Conservation (phyloP, 2,888 invertebrate genomes). For the Keiferia lycopersicella region DNA sequence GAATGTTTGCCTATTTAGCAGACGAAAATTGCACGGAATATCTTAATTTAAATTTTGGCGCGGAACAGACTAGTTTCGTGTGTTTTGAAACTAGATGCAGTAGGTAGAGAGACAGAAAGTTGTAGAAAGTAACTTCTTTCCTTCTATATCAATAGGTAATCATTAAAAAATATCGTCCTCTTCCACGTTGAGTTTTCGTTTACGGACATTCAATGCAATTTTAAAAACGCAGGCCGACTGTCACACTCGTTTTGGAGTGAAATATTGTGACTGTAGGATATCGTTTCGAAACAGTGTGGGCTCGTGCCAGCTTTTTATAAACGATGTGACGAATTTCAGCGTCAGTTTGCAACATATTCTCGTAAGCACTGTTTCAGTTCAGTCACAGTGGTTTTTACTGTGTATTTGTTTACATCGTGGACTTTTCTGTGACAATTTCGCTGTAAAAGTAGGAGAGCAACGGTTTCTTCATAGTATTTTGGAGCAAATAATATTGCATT, state of each 20-base stretch:
- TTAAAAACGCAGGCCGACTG: neutral
- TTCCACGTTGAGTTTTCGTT: too few relatives aligned
- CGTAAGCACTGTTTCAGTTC: constrained; percentile 38
- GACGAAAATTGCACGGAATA: neutral
- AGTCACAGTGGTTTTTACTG: neutral
- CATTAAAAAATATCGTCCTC: too few relatives aligned
- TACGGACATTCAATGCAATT: neutral
- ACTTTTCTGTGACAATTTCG: neutral
- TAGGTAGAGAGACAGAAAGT: too few relatives aligned
- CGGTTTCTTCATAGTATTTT: neutral
- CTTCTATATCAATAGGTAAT: too few relatives aligned
- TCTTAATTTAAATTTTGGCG: neutral
- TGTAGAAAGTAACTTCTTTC: neutral
- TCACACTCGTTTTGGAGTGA: neutral
- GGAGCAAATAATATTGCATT: too few relatives aligned
- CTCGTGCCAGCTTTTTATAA: constrained; percentile 31
- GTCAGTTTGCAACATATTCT: constrained; percentile 57
- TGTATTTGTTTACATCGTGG: neutral
- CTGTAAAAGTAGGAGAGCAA: neutral
- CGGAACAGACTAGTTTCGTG: neutral
- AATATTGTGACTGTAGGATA: constrained; percentile 8
- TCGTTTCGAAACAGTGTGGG: constrained; percentile 30
- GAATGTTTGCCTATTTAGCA: neutral
- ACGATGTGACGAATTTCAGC: constrained; percentile 56
- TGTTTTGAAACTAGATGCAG: neutral